These are phyloP conservation scores for Valencia hispanica DNA, from an alignment of 2,797 vertebrate species.

Conservation along the genomic window DNA sequence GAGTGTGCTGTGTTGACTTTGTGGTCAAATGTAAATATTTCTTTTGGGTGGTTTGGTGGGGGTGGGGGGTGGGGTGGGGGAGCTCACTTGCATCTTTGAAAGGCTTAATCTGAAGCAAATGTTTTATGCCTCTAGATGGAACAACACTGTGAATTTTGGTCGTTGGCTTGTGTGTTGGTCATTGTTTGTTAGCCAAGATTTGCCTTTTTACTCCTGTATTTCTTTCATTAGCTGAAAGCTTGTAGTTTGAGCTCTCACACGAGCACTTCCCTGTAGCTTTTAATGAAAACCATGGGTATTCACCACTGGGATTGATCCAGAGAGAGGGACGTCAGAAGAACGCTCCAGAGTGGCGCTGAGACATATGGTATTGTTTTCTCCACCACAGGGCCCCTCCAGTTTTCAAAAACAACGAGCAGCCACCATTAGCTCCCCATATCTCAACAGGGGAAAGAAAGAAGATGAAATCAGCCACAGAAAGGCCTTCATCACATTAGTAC, in stretches of 20 bases:
- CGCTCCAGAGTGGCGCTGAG: conserved; percentile 55
- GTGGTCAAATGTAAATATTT: conserved; percentile 46
- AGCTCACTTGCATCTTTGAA: conserved; percentile 47
- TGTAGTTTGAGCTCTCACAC: conserved; percentile 21
- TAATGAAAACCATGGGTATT: conserved; percentile 73
- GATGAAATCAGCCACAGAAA: conserved; percentile 58
- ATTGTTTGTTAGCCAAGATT: conserved; percentile 73
- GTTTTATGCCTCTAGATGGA: conserved; percentile 61
- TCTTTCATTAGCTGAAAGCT: conserved; percentile 58
- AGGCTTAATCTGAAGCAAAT: conserved; percentile 51
- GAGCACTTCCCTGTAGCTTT: conserved; percentile 38
- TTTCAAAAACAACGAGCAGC: conserved; percentile 44
- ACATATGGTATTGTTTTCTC: conserved; percentile 79
- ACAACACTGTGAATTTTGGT: conserved; percentile 55
- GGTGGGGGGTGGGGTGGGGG: conserved; percentile 5
- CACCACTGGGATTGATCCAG: conserved; percentile 68
- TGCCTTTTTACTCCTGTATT: conserved; percentile 48
- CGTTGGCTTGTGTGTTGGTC: conserved; percentile 56
- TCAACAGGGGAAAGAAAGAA: conserved; percentile 43
- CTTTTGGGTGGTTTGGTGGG: conserved; percentile 21
- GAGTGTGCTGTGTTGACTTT: conserved; percentile 47
- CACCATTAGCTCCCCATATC: conserved; percentile 46
- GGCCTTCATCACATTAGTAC: conserved; percentile 63
- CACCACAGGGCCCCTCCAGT: conserved; percentile 36
- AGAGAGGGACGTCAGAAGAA: conserved; percentile 53